Evolutionary conservation across 2,113 vertebrate species (phyloP).

Genomic region (Salvelinus alpinus): DNA sequence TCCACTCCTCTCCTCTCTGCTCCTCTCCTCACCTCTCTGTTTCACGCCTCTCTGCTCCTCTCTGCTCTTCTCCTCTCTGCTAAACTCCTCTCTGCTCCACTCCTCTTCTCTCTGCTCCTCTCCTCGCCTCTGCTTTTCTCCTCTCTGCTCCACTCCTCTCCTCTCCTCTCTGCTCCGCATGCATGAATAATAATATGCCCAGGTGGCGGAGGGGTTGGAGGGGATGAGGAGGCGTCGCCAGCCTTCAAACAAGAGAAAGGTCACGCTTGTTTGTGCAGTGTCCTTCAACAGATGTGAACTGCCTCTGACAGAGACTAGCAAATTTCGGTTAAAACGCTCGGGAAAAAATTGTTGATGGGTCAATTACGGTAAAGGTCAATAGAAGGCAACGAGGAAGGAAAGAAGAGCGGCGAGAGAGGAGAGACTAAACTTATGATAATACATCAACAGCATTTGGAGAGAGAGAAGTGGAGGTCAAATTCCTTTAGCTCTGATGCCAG

Average conservation of each 20-base stretch:
- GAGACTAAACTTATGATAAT: slow-evolving; percentile 55
- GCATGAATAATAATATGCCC: slow-evolving; percentile 79
- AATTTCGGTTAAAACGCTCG: slow-evolving; percentile 65
- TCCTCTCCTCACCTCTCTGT: no score
- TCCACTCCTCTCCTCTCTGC: no score
- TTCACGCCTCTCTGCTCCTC: no score
- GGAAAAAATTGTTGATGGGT: slow-evolving; percentile 76
- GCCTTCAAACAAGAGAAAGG: slow-evolving; percentile 72
- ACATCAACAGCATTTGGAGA: slow-evolving; percentile 49
- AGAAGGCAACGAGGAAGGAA: neutral
- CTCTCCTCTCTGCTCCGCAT: slow-evolving; percentile 54
- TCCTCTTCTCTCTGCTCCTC: no score
- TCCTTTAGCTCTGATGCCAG: slow-evolving; percentile 57
- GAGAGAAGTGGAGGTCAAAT: slow-evolving; percentile 58
- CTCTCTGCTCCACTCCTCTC: no score
- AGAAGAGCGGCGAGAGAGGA: neutral
- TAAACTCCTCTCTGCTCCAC: no score
- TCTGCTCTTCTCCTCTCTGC: no score
- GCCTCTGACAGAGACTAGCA: slow-evolving; percentile 78
- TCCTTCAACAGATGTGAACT: slow-evolving; percentile 81
- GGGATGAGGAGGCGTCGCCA: slow-evolving; percentile 62
- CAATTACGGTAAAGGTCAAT: slow-evolving; percentile 81
- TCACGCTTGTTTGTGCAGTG: slow-evolving; percentile 78
- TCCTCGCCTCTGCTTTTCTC: no score
- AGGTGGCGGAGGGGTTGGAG: slow-evolving; percentile 67